phyloP scores from a whole-genome alignment of 2,888 invertebrate species.

The Lathronympha strigana region DNA sequence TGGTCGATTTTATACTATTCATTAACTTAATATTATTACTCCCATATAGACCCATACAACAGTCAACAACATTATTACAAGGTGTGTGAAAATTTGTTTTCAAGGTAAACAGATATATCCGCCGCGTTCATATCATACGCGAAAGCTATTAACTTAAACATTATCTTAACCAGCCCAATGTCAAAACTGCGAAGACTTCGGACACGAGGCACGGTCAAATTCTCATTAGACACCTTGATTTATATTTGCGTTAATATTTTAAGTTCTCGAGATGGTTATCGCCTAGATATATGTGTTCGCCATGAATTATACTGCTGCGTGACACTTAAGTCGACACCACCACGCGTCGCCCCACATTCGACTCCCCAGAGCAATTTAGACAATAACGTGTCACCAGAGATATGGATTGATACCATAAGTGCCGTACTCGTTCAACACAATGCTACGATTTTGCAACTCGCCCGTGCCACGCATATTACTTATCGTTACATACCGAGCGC shows the following conservation, averaged over 20 bases:
- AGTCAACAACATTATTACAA: slow-evolving; percentile 27
- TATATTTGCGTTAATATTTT: slow-evolving; percentile 48
- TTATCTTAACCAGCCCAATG: slow-evolving; percentile 48
- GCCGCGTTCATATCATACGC: slow-evolving; percentile 30
- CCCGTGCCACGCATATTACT: slow-evolving; percentile 42
- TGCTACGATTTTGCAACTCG: slow-evolving; percentile 47
- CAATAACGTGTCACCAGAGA: slow-evolving; percentile 50
- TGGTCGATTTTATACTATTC: too few relatives aligned
- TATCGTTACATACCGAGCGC: slow-evolving; percentile 36
- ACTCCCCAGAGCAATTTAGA: slow-evolving; percentile 46
- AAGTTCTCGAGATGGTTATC: slow-evolving; percentile 49
- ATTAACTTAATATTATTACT: too few relatives aligned
- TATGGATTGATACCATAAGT: slow-evolving; percentile 42
- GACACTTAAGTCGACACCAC: slow-evolving; percentile 48
- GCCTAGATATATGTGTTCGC: slow-evolving; percentile 42
- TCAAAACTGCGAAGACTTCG: slow-evolving; percentile 43
- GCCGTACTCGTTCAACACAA: slow-evolving; percentile 46
- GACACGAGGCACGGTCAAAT: slow-evolving; percentile 38
- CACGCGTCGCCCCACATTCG: slow-evolving; percentile 47
- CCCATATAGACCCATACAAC: too few relatives aligned
- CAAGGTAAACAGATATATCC: slow-evolving; percentile 46
- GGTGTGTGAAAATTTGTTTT: slow-evolving; percentile 45
- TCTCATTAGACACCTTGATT: slow-evolving; percentile 47
- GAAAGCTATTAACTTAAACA: slow-evolving; percentile 41
- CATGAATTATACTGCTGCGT: slow-evolving; percentile 43